Base-by-base conservation (phyloP, 2,888 invertebrate genomes). In the Chaetogeoica ovagalla region DNA sequence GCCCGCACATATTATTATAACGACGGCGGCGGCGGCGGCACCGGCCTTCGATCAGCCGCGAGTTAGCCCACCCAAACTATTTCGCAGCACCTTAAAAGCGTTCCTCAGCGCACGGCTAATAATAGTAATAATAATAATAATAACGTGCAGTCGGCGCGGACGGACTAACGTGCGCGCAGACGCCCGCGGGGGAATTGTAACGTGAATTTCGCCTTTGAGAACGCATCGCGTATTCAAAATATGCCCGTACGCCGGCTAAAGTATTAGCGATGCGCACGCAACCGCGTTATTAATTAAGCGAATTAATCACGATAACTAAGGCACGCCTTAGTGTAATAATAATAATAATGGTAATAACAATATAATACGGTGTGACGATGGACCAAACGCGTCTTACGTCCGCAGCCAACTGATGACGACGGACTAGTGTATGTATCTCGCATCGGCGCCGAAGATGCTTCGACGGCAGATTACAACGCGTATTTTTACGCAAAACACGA, bases 31-130 rank as follows among this genome's bases (percentile, higher is more conserved):
- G 23, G 23, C 63, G 37, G 55, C 60, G n/a, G n/a, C 55, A 70
- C 60, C 69, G 77, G 77, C 55, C 77, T 79, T 79, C 77, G 70
- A 77, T 69, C 69, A 62, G 75, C 66, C 43, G 59, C 5, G 37
- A n/a, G 70, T 13, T 23, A 37, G 48, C 30, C 55, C 37, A 19
- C 48, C 43, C 39, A 77, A 79, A 79, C 77, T 79, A 79, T 79
- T 79, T 62, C 70, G 70, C 70, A 70, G 77, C 77, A 70, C 77
- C 70, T 79, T 79, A 79, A 79, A 79, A 79, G 77, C 77, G 70
- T 79, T 79, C 30, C 30, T 30, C 4, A 4, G 30, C 30, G 30
- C 30, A 4, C 30, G 30, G 30, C 30, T 30, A 30, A 30, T 30
- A 30, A 30, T 30, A 30, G n/a, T n/a, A n/a, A 30, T 30, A 30